These are phyloP conservation scores for Morinoia aosen DNA, from an alignment of 2,888 invertebrate genomes.

Conservation along the genomic window DNA sequence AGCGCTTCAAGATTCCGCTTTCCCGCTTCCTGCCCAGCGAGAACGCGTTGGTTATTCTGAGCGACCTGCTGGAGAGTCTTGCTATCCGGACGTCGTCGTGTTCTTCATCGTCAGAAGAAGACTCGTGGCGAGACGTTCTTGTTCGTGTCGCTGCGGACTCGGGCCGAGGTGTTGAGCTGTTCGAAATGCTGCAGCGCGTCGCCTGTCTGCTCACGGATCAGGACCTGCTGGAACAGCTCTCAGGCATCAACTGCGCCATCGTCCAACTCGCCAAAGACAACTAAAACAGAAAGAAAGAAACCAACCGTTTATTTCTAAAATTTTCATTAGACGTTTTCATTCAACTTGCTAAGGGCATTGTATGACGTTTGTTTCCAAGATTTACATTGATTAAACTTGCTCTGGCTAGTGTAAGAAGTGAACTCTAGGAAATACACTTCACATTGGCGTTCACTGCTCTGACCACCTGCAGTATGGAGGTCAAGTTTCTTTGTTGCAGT, in stretches of 20 bases:
- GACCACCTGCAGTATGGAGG: too few relatives aligned
- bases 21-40: background rate
- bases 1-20: slow-evolving; percentile 3
- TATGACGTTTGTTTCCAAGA: too few relatives aligned
- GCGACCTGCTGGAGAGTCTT: background rate
- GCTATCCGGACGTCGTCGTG: background rate
- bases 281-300: slow-evolving; percentile 76
- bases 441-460: too few relatives aligned
- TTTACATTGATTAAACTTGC: too few relatives aligned
- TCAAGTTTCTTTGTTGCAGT: too few relatives aligned
- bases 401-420: too few relatives aligned
- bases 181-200: background rate
- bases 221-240: background rate
- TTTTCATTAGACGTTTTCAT: too few relatives aligned
- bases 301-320: slow-evolving; percentile 25
- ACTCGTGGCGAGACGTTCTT: background rate
- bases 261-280: slow-evolving; percentile 71
- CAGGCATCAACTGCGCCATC: background rate
- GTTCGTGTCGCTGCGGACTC: background rate
- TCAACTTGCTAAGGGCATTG: too few relatives aligned
- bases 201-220: slow-evolving; percentile 20
- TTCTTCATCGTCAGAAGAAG: background rate
- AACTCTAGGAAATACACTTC: too few relatives aligned
- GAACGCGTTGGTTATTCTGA: background rate
- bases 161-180: slow-evolving; percentile 5